Evolutionary conservation across 1,140 invertebrate species (phyloP), one percentile per base, ranked within the genome.

Genomic region (Drosophila jambulina): DNA sequence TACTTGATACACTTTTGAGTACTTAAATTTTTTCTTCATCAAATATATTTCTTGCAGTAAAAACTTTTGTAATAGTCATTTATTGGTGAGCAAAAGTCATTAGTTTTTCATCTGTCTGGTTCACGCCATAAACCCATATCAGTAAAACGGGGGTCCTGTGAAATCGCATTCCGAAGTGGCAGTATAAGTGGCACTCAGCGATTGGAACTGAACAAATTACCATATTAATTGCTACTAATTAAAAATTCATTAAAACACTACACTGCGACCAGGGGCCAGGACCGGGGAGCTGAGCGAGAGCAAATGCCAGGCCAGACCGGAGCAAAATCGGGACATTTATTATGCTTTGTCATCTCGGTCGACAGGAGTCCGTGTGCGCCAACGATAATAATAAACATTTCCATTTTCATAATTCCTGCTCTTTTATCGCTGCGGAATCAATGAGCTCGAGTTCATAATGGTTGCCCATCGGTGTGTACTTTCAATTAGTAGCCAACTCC

Each of bases 191-290:
- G 27, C 51, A 65, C 19, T 67, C 57, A 49, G 67, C 72, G 84
- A 80, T 86, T 76, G 69, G 59, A 77, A 86, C 75, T 87, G n/a
- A 82, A 90, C 85, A 85, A 90, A 90, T 90, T 90, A 90, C 85
- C 85, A 90, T 90, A 90, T 90, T 90, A 90, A 90, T 90, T 90
- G 78, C 78, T 72, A 90, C 85, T 90, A 90, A 90, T 90, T 90
- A 90, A 90, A 90, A 90, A 91, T 90, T 75, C 85, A 90, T 90
- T 90, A 90, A 85, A 90, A 79, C 70, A 67, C 75, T 84, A 70
- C 78, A 62, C 34, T 56, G 40, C 57, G 57, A 7, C 63, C 36
- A 25, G 7, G 53, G 43, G 72, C 61, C 80, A 56, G 75, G 42
- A 69, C 56, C 69, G 34, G 32, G 36, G 34, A 17, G 23, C 43